Evolutionary conservation across 2,113 vertebrate genomes (phyloP), one percentile per base, ranked within the genome.

Genomic region (Peromyscus leucopus): DNA sequence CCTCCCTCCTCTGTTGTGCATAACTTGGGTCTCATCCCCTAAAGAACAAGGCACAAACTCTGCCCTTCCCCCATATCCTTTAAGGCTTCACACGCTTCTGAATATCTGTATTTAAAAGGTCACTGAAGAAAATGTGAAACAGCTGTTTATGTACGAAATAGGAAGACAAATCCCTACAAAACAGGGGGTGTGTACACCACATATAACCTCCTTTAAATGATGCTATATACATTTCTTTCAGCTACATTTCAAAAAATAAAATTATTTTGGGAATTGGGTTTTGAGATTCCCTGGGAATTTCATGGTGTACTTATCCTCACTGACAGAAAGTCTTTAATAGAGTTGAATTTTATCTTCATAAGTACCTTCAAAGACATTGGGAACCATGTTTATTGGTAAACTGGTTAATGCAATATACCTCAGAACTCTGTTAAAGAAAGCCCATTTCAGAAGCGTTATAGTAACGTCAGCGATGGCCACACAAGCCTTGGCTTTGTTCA

Each of bases 61-160:
- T 12, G 6, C 46, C 11, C 36, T 31, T 42, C 31, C 17, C 21
- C 22, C 78, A 67, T 13, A 31, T 51, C 19, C n/a, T 67, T 76
- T 24, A 63, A 24, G 57, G 59, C 15, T 7, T 85, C 31, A 42
- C 2, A 86, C 1, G 59, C 12, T 4, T 33, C 39, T 46, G 28
- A 95, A 90, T 63, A 61, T 11, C 85, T 71, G 4, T 69, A 57
- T 63, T 84, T 93, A 92, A 86, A 88, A 90, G 26, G 51, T 93
- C 71, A 84, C 8, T 39, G 2, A 24, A 8, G 28, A 89, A 89
- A n/a, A 57, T 26, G 69, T 24, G 51, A 72, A 89, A 93, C 28
- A 24, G 48, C 72, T n/a, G 13, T 5, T 46, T 71, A 48, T 95
- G 24, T 65, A 59, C n/a, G 57, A 88, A 90, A 88, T 1, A 39